Conservation (phyloP, 2,113 vertebrate genomes). For the Podocnemis expansa region DNA sequence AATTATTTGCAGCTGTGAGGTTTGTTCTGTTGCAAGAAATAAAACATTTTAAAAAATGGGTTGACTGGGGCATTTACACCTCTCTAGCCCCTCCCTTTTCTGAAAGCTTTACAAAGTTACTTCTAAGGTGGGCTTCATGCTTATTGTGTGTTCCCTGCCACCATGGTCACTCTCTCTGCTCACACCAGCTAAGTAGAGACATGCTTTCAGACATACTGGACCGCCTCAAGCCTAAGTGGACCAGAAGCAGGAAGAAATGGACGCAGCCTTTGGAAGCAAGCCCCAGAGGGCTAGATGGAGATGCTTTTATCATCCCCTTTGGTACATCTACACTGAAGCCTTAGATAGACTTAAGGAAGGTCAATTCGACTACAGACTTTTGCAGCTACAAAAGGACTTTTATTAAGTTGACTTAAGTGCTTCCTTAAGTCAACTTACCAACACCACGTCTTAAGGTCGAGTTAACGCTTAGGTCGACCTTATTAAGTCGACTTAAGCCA, state of each 20-base stretch:
- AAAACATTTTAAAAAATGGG: not conserved
- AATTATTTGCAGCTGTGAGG: not conserved
- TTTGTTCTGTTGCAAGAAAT: not conserved
- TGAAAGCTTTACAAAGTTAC: not conserved
- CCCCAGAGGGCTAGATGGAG: not conserved
- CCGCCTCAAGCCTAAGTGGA: not conserved
- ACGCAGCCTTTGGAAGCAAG: not conserved
- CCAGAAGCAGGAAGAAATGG: not conserved
- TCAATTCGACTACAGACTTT: no score
- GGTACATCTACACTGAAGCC: no score
- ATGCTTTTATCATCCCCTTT: not conserved
- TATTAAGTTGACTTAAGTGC: no score
- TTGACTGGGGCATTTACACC: not conserved
- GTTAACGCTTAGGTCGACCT: no score
- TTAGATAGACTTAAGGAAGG: no score
- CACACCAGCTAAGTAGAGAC: not conserved
- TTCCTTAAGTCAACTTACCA: no score
- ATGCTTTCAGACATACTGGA: not conserved
- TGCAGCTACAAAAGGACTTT: no score
- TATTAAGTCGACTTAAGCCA: no score
- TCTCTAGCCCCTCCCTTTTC: not conserved
- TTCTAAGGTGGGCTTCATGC: not conserved
- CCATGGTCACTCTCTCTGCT: not conserved
- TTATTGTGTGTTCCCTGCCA: not conserved
- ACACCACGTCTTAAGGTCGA: no score